These are phyloP conservation scores for Euura saliciscinereae DNA, from an alignment of 1,140 invertebrate genomes.

Conservation along the genomic window DNA sequence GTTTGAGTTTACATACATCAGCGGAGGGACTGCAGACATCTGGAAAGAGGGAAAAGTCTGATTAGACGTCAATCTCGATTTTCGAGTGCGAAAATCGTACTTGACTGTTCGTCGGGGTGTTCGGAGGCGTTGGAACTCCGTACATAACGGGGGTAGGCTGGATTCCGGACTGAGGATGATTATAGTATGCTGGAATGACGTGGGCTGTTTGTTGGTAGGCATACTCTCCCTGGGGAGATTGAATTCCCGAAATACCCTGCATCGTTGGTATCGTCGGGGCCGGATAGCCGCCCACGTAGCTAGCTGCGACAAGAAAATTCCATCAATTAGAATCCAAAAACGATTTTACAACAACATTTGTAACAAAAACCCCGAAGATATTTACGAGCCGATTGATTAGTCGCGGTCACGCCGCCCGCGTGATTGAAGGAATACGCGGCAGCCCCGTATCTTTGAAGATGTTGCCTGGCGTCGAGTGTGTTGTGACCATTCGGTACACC, in stretches of 20 bases:
- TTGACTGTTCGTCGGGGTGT: conserved; percentile 56
- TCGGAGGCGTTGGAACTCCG: conserved; percentile 54
- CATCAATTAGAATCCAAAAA: neutral
- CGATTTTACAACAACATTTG: too few species aligned
- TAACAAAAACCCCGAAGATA: neutral
- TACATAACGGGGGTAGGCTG: conserved; percentile 54
- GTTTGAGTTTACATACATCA: conserved; percentile 57
- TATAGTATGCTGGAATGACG: conserved; percentile 52
- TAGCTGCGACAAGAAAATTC: conserved; percentile 36
- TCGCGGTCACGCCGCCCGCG: conserved; percentile 51
- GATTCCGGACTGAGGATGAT: conserved; percentile 46
- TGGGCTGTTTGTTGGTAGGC: conserved; percentile 52
- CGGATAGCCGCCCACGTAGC: conserved; percentile 51
- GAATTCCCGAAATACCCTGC: conserved; percentile 43
- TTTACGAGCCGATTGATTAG: conserved; percentile 50
- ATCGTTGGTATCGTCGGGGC: conserved; percentile 49
- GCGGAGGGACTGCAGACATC: conserved; percentile 54
- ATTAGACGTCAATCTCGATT: neutral
- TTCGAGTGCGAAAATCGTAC: conserved; percentile 22
- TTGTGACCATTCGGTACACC: conserved; percentile 47
- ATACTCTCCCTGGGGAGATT: conserved; percentile 46
- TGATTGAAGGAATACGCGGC: conserved; percentile 53
- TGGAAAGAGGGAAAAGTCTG: conserved; percentile 16
- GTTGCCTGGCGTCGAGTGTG: conserved; percentile 44
- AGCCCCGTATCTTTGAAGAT: conserved; percentile 46